Conservation (phyloP, 1,140 invertebrate genomes). For the Apis laboriosa region DNA sequence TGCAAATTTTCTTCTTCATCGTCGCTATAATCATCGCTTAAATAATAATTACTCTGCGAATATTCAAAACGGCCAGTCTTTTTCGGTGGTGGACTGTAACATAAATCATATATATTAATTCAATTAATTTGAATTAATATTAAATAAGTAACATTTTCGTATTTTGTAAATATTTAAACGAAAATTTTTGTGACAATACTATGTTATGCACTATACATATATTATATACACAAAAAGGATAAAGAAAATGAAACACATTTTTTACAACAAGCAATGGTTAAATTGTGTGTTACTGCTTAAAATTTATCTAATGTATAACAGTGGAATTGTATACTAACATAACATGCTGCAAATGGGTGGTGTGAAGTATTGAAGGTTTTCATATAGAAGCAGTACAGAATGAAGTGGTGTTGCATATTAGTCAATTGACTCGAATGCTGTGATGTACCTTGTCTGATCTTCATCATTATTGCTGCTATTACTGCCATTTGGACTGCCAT, state of each 20-base stretch:
- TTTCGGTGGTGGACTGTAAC: conserved; percentile 81
- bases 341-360: conserved; percentile 50
- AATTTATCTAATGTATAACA: conserved; percentile 31
- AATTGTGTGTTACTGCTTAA: conserved; percentile 22
- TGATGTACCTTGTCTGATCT: conserved; percentile 77
- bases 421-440: conserved; percentile 65
- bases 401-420: conserved; percentile 63
- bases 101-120: conserved; percentile 41
- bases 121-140: conserved; percentile 19
- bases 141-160: neutral
- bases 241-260: neutral
- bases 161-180: conserved; percentile 6
- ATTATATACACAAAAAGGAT: neutral
- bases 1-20: conserved; percentile 78
- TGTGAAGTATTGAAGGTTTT: conserved; percentile 53
- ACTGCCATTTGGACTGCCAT: conserved; percentile 77
- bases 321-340: conserved; percentile 61
- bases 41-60: conserved; percentile 73
- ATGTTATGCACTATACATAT: neutral
- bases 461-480: conserved; percentile 76
- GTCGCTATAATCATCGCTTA: conserved; percentile 80
- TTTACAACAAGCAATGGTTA: conserved; percentile 15
- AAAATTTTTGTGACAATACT: neutral
- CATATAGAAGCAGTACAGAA: conserved; percentile 54
- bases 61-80: conserved; percentile 80